A percentile compares a stretch with the other conserved stretches of the same genome.
phyloP scores from a whole-genome alignment of 2,797 vertebrate genomes.

The Ammospiza maritima region DNA sequence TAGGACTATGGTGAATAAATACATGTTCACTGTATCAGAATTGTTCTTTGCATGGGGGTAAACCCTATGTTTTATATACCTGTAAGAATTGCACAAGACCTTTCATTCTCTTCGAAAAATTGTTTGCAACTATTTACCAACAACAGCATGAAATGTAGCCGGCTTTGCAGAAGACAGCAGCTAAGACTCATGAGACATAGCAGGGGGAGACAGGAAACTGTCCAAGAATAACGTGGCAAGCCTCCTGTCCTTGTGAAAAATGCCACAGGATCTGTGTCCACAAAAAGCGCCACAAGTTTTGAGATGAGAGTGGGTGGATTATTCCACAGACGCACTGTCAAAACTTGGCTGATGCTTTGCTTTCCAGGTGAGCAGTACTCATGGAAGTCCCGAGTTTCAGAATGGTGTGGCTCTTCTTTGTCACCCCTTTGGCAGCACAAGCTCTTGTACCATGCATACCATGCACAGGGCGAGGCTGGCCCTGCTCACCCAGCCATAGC shows the following conservation, averaged over 20 bases:
- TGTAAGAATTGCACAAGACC: neutral
- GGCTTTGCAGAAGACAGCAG: conserved; percentile 8
- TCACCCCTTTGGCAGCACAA: neutral
- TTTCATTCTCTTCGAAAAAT: neutral
- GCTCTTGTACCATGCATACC: neutral
- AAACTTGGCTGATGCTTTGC: neutral
- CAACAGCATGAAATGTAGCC: neutral
- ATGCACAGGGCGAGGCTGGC: neutral
- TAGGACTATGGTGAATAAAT: neutral
- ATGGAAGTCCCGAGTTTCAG: neutral
- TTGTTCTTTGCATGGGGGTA: neutral
- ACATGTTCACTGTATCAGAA: neutral
- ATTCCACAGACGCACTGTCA: neutral
- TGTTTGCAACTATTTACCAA: conserved; percentile 10
- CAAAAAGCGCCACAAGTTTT: neutral
- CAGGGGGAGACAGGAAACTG: neutral
- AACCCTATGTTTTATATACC: neutral
- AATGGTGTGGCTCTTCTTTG: neutral
- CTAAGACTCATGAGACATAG: neutral
- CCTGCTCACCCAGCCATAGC: neutral
- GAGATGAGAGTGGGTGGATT: neutral
- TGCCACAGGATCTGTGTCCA: neutral
- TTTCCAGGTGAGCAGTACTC: neutral
- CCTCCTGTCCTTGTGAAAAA: neutral
- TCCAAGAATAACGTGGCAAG: conserved; percentile 12